Evolutionary conservation across 2,888 invertebrate species (phyloP).

Genomic region (Acrocera orbiculus): DNA sequence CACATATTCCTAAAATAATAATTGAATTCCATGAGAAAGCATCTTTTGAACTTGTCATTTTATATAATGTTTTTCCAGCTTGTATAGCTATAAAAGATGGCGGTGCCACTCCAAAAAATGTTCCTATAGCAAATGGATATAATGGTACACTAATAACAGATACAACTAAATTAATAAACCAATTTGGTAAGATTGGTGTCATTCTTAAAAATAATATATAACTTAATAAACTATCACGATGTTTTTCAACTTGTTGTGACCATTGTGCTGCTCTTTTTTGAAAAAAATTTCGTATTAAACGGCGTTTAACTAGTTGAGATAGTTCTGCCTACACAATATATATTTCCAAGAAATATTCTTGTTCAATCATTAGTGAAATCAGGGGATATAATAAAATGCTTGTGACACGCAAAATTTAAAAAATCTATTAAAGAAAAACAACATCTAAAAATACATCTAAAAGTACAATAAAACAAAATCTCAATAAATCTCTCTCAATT

Average conservation of each 20-base stretch:
- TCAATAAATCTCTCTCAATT: too few relatives aligned
- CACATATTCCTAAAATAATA: constrained; percentile 56
- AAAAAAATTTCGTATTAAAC: constrained; percentile 69
- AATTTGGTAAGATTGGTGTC: constrained; percentile 95
- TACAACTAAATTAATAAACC: constrained; percentile 90
- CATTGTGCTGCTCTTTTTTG: constrained; percentile 74
- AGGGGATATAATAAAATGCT: too few relatives aligned
- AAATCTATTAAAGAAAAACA: too few relatives aligned
- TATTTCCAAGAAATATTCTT: too few relatives aligned
- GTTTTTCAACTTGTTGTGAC: constrained; percentile 68
- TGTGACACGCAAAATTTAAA: too few relatives aligned
- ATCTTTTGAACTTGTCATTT: constrained; percentile 72
- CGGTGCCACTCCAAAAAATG: constrained; percentile 91
- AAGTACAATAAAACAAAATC: too few relatives aligned
- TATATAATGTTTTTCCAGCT: constrained; percentile 89
- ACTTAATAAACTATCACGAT: constrained; percentile 76
- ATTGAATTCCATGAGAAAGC: constrained; percentile 82
- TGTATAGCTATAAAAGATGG: constrained; percentile 96
- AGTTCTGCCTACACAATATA: too few relatives aligned
- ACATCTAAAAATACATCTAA: too few relatives aligned
- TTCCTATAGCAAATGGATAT: constrained; percentile 82
- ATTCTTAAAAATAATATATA: constrained; percentile 94
- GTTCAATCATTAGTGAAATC: too few relatives aligned
- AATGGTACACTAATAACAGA: constrained; percentile 94
- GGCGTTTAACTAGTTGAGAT: constrained; percentile 76